A percentile compares a stretch with the other conserved stretches of the same genome.
These are phyloP conservation scores for Chelidonichthys spinosus DNA, from an alignment of 2,797 vertebrate species.

Conservation along the genomic window DNA sequence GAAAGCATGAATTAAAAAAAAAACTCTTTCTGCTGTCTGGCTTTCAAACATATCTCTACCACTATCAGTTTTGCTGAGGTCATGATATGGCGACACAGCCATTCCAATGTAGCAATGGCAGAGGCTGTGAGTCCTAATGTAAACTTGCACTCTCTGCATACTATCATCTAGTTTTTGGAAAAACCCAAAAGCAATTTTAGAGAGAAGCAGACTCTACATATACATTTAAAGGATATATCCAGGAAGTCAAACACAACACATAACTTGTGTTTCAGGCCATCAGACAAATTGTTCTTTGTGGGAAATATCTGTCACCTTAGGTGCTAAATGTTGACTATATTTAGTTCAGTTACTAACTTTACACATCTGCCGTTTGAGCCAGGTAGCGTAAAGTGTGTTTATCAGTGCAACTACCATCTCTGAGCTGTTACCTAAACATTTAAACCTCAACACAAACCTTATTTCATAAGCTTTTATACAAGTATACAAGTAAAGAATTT, in stretches of 20 bases:
- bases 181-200: neutral
- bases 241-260: too few species aligned
- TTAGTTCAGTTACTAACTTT: too few species aligned
- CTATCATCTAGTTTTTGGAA: neutral
- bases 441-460: neutral
- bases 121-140: neutral
- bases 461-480: neutral
- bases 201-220: neutral
- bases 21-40: neutral
- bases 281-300: too few species aligned
- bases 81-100: neutral
- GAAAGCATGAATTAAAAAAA: conserved; percentile 17
- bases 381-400: neutral
- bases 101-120: neutral
- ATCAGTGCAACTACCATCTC: neutral
- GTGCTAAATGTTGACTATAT: too few species aligned
- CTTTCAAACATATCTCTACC: conserved; percentile 16
- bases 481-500: neutral
- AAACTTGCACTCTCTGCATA: neutral
- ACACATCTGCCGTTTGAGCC: too few species aligned
- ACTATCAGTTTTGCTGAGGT: conserved; percentile 25
- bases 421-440: neutral
- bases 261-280: too few species aligned
- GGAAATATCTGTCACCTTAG: too few species aligned
- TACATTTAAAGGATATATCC: neutral